phyloP scores from a whole-genome alignment of 2,113 vertebrate species.

The Suncus etruscus region DNA sequence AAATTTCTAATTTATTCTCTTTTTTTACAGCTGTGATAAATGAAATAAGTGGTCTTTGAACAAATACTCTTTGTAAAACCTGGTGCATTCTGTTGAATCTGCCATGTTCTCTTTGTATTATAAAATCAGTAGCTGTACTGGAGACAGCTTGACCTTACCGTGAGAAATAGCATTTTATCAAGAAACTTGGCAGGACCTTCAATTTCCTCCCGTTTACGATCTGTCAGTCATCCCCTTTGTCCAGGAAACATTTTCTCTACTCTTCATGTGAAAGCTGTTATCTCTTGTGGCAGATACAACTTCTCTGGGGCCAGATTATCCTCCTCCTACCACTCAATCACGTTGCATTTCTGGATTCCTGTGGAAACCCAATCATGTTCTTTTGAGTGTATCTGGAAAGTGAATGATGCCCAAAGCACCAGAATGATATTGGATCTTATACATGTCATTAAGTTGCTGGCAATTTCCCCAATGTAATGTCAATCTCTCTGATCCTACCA shows the following conservation, averaged over 20 bases:
- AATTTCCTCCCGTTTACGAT: constrained; percentile 78
- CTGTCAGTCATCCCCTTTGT: constrained; percentile 79
- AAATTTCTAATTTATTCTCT: constrained; percentile 69
- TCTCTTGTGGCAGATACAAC: constrained; percentile 78
- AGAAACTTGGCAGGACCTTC: constrained; percentile 78
- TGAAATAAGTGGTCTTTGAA: constrained; percentile 67
- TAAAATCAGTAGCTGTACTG: constrained; percentile 64
- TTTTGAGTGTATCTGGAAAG: constrained; percentile 60
- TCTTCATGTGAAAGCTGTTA: constrained; percentile 79
- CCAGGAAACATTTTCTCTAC: constrained; percentile 79
- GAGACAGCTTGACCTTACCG: constrained; percentile 78
- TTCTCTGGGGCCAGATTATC: constrained; percentile 64
- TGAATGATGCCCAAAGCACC: constrained; percentile 14
- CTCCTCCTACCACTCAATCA: constrained; percentile 52
- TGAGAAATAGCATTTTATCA: constrained; percentile 83
- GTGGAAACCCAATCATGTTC: constrained; percentile 60
- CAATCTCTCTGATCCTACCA: constrained; percentile 16
- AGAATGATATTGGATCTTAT: constrained; percentile 19
- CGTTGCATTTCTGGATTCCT: constrained; percentile 45
- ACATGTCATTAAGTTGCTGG: not conserved
- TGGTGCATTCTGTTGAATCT: constrained; percentile 48
- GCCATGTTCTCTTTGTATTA: constrained; percentile 63
- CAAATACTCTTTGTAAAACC: constrained; percentile 57
- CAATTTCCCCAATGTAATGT: not conserved
- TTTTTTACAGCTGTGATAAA: constrained; percentile 63